Percentiles rank a stretch among this genome's conserved stretches.
Conservation (phyloP, 2,888 invertebrate species). For the Nomada ferruginata region DNA sequence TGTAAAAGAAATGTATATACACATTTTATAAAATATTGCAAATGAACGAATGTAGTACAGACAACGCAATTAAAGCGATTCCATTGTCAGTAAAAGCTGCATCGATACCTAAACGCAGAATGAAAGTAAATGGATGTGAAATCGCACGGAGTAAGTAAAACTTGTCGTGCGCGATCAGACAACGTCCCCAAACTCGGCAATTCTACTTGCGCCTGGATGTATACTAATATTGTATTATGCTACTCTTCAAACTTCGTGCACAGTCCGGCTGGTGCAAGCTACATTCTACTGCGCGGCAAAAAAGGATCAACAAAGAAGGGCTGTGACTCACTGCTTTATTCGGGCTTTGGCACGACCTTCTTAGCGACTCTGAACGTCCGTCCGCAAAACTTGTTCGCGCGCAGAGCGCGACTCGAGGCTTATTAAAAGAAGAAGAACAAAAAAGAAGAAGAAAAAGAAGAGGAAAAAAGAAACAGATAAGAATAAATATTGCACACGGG, state of each 20-base stretch:
- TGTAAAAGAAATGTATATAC: too few relatives aligned
- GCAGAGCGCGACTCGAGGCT: slow-evolving; percentile 55
- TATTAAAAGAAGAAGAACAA: slow-evolving; percentile 53
- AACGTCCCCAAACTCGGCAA: slow-evolving; percentile 22
- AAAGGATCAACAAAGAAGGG: slow-evolving; percentile 70
- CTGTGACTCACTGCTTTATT: slow-evolving; percentile 74
- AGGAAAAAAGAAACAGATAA: slow-evolving; percentile 4
- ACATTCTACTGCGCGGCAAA: slow-evolving; percentile 68
- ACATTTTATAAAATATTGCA: background rate
- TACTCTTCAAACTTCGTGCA: slow-evolving; percentile 59
- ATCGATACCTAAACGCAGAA: slow-evolving; percentile 9
- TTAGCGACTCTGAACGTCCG: slow-evolving; percentile 68
- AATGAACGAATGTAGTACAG: background rate
- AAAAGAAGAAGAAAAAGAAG: slow-evolving; percentile 3
- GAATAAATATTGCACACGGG: slow-evolving; percentile 44
- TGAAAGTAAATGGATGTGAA: slow-evolving; percentile 7
- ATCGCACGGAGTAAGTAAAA: slow-evolving; percentile 18
- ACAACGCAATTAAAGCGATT: background rate
- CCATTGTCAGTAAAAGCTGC: background rate
- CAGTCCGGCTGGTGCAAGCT: slow-evolving; percentile 60
- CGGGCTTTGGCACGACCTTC: slow-evolving; percentile 73
- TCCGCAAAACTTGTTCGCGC: slow-evolving; percentile 64
- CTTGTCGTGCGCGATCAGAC: slow-evolving; percentile 15
- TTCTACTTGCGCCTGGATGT: slow-evolving; percentile 22
- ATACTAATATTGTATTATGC: slow-evolving; percentile 24